A percentile compares a stretch with the other conserved stretches of the same genome.
Conservation (phyloP, 2,113 vertebrate species). For the Etheostoma spectabile region DNA sequence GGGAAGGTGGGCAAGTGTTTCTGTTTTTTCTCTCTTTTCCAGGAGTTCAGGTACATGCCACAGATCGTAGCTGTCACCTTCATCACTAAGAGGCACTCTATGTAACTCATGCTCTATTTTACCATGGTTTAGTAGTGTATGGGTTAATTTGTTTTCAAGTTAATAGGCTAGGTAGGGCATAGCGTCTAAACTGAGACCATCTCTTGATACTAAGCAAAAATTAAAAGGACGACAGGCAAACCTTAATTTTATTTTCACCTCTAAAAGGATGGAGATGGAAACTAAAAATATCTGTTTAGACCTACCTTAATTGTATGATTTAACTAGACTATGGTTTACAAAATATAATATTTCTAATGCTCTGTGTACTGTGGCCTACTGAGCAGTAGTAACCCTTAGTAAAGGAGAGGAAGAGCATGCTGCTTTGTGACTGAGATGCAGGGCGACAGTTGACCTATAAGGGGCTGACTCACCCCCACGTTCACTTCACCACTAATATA, state of each 20-base stretch:
- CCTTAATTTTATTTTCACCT: constrained; percentile 4
- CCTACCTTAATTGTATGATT: neutral
- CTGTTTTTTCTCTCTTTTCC: constrained; percentile 35
- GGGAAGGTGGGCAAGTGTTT: constrained; percentile 29
- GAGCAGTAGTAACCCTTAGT: constrained; percentile 25
- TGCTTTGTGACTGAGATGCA: constrained; percentile 80
- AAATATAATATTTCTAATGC: constrained; percentile 12
- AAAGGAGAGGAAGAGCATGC: constrained; percentile 55
- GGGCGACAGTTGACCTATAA: constrained; percentile 86
- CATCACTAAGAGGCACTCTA: constrained; percentile 27
- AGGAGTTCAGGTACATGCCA: constrained; percentile 35
- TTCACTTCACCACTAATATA: constrained; percentile 83
- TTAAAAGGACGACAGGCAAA: constrained; percentile 22
- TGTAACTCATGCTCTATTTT: constrained; percentile 13
- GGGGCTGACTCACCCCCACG: constrained; percentile 81
- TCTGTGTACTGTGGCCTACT: constrained; percentile 11
- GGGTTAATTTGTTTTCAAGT: constrained; percentile 22
- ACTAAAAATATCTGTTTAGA: constrained; percentile 4
- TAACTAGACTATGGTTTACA: constrained; percentile 10
- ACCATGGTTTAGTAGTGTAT: neutral
- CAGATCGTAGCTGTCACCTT: constrained; percentile 30
- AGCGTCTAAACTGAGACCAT: constrained; percentile 4
- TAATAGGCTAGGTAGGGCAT: constrained; percentile 16
- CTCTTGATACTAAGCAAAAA: neutral
- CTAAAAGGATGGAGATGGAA: neutral